Percentiles rank a stretch among this genome's conserved stretches.
Conservation (phyloP, 1,140 invertebrate species). For the Coboldia fuscipes region DNA sequence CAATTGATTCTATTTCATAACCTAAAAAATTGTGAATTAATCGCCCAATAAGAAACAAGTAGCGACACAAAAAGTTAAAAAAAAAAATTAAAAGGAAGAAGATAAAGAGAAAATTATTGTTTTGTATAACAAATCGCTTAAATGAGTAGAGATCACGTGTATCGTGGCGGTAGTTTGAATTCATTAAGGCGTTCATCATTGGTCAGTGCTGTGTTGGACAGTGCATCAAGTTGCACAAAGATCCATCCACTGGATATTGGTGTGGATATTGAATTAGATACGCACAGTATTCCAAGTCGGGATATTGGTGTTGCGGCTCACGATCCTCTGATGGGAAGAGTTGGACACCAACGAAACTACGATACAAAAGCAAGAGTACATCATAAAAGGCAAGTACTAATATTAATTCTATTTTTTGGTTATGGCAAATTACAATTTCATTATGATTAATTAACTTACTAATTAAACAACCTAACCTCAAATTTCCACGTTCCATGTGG, state of each 20-base stretch:
- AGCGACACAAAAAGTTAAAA: too few relatives aligned
- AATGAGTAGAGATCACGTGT: constrained; percentile 3
- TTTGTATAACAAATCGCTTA: too few relatives aligned
- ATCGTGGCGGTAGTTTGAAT: constrained; percentile 1
- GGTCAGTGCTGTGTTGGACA: constrained; percentile 1
- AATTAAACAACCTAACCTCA: not conserved
- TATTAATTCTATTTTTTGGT: not conserved
- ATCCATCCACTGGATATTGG: constrained; percentile 1
- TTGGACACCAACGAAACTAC: not conserved
- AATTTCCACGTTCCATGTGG: too few relatives aligned
- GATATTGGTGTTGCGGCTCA: not conserved
- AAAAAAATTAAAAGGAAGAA: too few relatives aligned
- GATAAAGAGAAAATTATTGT: too few relatives aligned
- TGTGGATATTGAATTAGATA: not conserved
- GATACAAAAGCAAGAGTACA: constrained; percentile 1
- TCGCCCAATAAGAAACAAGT: too few relatives aligned
- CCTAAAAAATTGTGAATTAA: too few relatives aligned
- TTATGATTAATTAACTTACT: not conserved
- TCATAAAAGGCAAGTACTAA: not conserved
- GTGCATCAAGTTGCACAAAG: not conserved
- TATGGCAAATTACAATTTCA: not conserved
- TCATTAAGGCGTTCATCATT: constrained; percentile 2
- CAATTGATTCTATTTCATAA: too few relatives aligned
- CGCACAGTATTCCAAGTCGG: not conserved
- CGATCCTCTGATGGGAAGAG: constrained; percentile 2